Percentiles rank a stretch among this genome's conserved stretches.
Conservation (phyloP, 1,140 invertebrate genomes). For the Palaemon carinicauda region DNA sequence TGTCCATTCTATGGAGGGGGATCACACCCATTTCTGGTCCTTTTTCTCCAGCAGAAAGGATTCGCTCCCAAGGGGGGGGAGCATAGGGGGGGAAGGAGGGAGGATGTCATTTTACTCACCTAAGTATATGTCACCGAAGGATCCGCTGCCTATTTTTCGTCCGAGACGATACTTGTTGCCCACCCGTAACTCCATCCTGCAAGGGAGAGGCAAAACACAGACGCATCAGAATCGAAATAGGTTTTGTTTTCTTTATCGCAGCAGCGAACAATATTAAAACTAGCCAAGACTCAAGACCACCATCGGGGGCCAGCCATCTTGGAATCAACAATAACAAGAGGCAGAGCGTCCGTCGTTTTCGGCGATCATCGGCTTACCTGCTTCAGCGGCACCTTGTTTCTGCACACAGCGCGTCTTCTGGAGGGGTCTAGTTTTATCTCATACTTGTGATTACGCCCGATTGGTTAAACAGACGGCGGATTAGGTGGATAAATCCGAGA, state of each 20-base stretch:
- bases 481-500: conserved; percentile 49
- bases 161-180: conserved; percentile 93
- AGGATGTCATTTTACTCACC: conserved; percentile 69
- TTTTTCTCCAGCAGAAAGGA: no score
- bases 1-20: no score
- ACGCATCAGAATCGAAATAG: no score
- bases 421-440: conserved; percentile 46
- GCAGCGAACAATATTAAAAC: no score
- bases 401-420: conserved; percentile 34
- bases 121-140: conserved; percentile 99
- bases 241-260: no score
- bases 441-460: conserved; percentile 25
- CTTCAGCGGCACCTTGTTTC: conserved; percentile 38
- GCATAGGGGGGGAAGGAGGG: no score
- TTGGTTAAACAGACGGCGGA: conserved; percentile 13
- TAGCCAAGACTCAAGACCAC: no score
- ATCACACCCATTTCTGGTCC: conserved; percentile 25
- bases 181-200: conserved; percentile 79
- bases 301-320: conserved; percentile 58
- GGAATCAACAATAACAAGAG: conserved; percentile 58
- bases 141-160: conserved; percentile 97
- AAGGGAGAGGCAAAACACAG: conserved; percentile 60
- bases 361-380: conserved; percentile 45
- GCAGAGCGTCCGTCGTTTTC: background rate
- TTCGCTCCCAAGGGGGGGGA: no score